phyloP scores from a whole-genome alignment of 2,888 invertebrate species.

The Margaritifera margaritifera region DNA sequence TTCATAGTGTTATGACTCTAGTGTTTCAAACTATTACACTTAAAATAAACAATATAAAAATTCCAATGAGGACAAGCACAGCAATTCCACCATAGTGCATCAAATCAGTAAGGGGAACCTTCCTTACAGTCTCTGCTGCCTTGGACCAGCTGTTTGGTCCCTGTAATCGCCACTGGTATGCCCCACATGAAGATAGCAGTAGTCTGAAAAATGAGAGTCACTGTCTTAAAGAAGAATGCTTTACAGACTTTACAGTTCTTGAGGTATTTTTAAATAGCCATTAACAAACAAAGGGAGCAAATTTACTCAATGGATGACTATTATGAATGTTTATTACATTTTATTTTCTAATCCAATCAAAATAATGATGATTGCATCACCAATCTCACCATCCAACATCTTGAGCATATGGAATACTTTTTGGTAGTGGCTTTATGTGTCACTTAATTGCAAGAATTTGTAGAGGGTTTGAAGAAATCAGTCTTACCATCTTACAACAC shows the following conservation, averaged over 20 bases:
- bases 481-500: too few species aligned
- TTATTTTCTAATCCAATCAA: too few species aligned
- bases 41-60: constrained; percentile 6
- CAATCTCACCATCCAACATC: too few species aligned
- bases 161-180: constrained; percentile 66
- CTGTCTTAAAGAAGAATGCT: not conserved
- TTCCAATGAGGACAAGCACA: constrained; percentile 8
- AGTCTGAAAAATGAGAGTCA: constrained; percentile 4
- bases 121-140: constrained; percentile 57
- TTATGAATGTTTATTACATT: too few species aligned
- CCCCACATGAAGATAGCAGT: constrained; percentile 58
- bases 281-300: not conserved
- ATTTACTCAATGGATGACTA: too few species aligned
- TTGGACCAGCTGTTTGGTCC: constrained; percentile 63
- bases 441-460: too few species aligned
- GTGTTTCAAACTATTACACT: not conserved
- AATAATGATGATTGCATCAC: too few species aligned
- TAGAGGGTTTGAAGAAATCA: too few species aligned
- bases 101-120: constrained; percentile 58
- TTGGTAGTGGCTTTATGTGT: too few species aligned
- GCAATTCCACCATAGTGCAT: constrained; percentile 37
- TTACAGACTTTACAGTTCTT: not conserved
- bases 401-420: too few species aligned
- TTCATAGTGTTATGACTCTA: too few species aligned
- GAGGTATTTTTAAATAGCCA: not conserved